phyloP scores from a whole-genome alignment of 2,888 invertebrate genomes.

The Heliconius charithonia region DNA sequence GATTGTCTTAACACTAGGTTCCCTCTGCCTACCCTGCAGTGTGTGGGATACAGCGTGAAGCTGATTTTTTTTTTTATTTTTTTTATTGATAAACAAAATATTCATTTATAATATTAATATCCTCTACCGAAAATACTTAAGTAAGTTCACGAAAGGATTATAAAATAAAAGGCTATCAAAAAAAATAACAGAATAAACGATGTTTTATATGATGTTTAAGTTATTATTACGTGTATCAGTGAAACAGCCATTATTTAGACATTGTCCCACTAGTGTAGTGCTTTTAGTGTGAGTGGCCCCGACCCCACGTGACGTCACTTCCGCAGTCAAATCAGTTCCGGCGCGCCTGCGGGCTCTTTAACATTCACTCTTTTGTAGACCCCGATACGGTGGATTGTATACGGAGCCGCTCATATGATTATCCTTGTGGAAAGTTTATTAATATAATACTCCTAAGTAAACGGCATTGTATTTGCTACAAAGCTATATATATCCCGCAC shows the following conservation, averaged over 20 bases:
- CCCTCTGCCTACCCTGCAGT: no score
- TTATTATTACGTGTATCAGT: not conserved
- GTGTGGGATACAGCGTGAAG: no score
- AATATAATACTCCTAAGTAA: not conserved
- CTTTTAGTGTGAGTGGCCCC: conserved; percentile 47
- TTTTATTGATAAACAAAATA: not conserved
- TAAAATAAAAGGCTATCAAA: not conserved
- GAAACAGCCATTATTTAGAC: conserved; percentile 10
- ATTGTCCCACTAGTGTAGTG: conserved; percentile 1
- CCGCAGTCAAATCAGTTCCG: conserved; percentile 80
- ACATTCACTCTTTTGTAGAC: conserved; percentile 70
- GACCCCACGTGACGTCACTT: conserved; percentile 72
- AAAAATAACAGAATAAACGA: not conserved
- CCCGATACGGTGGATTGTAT: conserved; percentile 68
- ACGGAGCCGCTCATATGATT: conserved; percentile 68
- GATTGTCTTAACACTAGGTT: no score
- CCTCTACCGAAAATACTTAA: not conserved
- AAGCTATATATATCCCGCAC: no score
- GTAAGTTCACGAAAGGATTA: not conserved
- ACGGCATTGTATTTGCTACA: not conserved
- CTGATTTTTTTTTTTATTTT: no score
- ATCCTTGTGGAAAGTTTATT: conserved; percentile 61
- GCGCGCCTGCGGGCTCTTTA: conserved; percentile 73
- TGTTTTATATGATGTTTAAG: no score
- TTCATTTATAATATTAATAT: not conserved